These are phyloP conservation scores for Rhopilema esculentum DNA, from an alignment of 30 jellyfish, hydroid and myxozoan genomes.

Conservation along the genomic window DNA sequence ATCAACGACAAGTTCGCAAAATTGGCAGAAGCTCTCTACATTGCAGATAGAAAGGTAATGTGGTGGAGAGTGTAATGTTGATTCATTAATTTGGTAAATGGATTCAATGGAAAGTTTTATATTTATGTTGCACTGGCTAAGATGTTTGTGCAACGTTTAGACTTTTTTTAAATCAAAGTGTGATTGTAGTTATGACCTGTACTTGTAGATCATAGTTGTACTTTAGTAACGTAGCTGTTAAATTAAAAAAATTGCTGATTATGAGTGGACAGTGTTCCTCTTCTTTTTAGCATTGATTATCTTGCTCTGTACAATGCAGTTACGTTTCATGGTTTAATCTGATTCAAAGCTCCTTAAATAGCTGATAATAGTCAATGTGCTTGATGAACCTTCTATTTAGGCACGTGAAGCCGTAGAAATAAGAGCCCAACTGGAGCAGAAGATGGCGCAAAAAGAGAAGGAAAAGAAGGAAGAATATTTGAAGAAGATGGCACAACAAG, in stretches of 20 bases:
- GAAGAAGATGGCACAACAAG: conserved; percentile 95
- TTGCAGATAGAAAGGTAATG: conserved; percentile 97
- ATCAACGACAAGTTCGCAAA: conserved; percentile 99
- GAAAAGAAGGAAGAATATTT: conserved; percentile 91
- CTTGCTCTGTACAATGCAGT: background rate
- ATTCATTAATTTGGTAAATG: background rate
- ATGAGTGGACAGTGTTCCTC: no score
- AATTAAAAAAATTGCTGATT: no score
- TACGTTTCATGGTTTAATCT: background rate
- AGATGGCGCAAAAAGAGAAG: conserved; percentile 96
- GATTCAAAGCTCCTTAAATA: background rate
- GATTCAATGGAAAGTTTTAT: background rate
- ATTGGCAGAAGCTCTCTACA: conserved; percentile 98
- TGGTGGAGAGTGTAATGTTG: background rate
- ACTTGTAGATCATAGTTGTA: no score
- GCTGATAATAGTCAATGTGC: background rate
- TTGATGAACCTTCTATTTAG: conserved; percentile 27
- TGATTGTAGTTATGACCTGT: no score
- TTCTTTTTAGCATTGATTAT: no score
- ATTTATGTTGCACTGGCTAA: no score
- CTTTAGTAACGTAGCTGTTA: no score
- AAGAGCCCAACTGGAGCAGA: conserved; percentile 96
- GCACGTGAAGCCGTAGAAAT: conserved; percentile 99
- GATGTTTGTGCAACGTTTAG: no score
- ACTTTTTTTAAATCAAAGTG: no score